Evolutionary conservation across 1,140 invertebrate species (phyloP), one percentile per base, ranked within the genome.

Genomic region (Mya arenaria): DNA sequence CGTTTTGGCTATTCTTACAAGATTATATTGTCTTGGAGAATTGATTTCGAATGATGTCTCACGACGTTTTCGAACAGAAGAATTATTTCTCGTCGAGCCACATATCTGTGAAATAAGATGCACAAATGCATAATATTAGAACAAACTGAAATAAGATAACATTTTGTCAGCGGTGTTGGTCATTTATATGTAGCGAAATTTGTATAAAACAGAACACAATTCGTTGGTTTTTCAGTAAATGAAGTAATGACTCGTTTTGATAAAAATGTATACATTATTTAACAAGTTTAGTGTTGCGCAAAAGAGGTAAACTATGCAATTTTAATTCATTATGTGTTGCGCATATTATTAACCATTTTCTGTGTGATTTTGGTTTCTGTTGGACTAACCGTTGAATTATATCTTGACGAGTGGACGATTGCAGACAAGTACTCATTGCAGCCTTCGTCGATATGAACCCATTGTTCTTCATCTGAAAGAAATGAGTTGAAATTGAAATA

Each of bases 391-490:
- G n/a, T n/a, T n/a, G n/a, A n/a, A n/a, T n/a, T n/a, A n/a, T n/a
- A n/a, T n/a, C n/a, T n/a, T n/a, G n/a, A n/a, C n/a, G n/a, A n/a
- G n/a, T n/a, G n/a, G 48, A 52, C 19, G 25, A n/a, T 52, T 52
- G 48, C 48, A 52, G 48, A 52, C 48, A 52, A 52, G 19, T n/a
- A n/a, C 25, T 52, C 48, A 52, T 55, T 74, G 23, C 71, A 74
- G 4, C 71, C 71, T 74, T 74, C 71, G 28, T 74, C 71, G 17
- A 56, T 62, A 41, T 74, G 71, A 19, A 60, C 34, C 71, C 71
- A 74, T 23, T 60, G 52, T 23, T 60, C 71, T 15, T 60, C 60
- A 28, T 39, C 71, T 74, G 36, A 39, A 73, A 73, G 19, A 32
- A 52, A n/a, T 52, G 2, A 1, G 25, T n/a, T 52, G 25, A 10